A percentile compares a stretch with the other conserved stretches of the same genome.
phyloP scores from a whole-genome alignment of 2,113 vertebrate genomes.

The Macaca nemestrina region DNA sequence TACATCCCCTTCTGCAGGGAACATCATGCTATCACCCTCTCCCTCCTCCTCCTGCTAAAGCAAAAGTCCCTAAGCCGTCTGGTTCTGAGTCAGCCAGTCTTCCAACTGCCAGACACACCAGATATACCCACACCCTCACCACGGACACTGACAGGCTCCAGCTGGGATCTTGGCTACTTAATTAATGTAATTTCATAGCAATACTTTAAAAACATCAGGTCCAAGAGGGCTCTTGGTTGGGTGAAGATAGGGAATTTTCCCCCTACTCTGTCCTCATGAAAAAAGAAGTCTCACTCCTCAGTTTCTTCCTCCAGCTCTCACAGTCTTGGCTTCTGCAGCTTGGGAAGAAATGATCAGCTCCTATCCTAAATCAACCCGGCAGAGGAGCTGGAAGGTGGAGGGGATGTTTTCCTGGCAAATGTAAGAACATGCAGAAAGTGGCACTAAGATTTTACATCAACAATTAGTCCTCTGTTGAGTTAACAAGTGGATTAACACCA shows the following conservation, averaged over 20 bases:
- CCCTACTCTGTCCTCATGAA: not conserved
- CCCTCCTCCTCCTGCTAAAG: not conserved
- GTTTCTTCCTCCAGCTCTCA: not conserved
- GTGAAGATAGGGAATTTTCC: not conserved
- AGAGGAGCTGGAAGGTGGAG: not conserved
- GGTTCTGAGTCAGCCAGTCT: not conserved
- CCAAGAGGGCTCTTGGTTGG: not conserved
- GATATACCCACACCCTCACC: accelerated
- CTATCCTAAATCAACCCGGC: not conserved
- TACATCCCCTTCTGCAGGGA: not conserved
- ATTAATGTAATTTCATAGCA: not conserved
- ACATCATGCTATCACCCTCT: not conserved
- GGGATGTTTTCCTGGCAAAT: not conserved
- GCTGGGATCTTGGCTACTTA: not conserved
- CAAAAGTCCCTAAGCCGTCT: not conserved
- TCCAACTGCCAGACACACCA: not conserved
- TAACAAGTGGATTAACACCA: constrained; percentile 28
- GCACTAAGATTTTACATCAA: not conserved
- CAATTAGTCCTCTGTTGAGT: constrained; percentile 4
- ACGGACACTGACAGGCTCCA: not conserved
- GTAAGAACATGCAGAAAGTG: not conserved
- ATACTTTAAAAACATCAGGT: not conserved
- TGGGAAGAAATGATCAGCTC: not conserved
- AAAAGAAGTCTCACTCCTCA: not conserved
- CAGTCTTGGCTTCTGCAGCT: not conserved